Percentiles rank a stretch among this genome's conserved stretches.
Conservation (phyloP, 2,113 vertebrate genomes). For the Rutilus rutilus region DNA sequence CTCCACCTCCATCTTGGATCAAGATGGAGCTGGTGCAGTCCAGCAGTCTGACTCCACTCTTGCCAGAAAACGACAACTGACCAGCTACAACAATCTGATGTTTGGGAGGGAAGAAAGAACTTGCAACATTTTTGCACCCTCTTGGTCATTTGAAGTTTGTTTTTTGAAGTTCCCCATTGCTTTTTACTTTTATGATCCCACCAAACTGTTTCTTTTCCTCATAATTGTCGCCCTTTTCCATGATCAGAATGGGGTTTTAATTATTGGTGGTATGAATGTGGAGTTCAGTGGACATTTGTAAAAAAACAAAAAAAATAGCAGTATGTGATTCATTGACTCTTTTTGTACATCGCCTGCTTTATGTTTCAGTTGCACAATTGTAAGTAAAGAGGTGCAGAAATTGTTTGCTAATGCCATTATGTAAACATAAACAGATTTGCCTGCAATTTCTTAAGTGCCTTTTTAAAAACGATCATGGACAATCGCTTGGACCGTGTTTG, state of each 20-base stretch:
- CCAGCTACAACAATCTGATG: slow-evolving; percentile 38
- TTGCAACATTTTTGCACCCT: slow-evolving; percentile 60
- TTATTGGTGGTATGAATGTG: slow-evolving; percentile 29
- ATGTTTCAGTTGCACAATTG: slow-evolving; percentile 80
- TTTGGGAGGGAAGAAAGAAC: slow-evolving; percentile 55
- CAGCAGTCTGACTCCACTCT: slow-evolving; percentile 45
- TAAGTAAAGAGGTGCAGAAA: slow-evolving; percentile 75
- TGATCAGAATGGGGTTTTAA: slow-evolving; percentile 33
- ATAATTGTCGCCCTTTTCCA: slow-evolving; percentile 44
- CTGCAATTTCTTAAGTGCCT: slow-evolving; percentile 89
- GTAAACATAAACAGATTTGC: slow-evolving; percentile 70
- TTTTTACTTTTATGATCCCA: slow-evolving; percentile 53
- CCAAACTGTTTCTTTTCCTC: slow-evolving; percentile 13
- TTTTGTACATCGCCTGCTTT: slow-evolving; percentile 42
- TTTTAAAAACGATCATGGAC: slow-evolving; percentile 70
- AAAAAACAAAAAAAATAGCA: not conserved
- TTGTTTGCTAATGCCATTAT: slow-evolving; percentile 64
- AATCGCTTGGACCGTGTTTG: slow-evolving; percentile 29
- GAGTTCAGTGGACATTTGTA: slow-evolving; percentile 24
- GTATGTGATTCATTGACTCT: slow-evolving; percentile 46
- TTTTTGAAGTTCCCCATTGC: slow-evolving; percentile 54
- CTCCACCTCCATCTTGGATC: slow-evolving; percentile 49
- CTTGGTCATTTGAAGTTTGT: slow-evolving; percentile 21
- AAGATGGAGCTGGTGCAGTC: slow-evolving; percentile 53
- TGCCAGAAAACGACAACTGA: slow-evolving; percentile 45